Conservation (phyloP, 2,797 vertebrate species). For the Xyrichtys novacula region DNA sequence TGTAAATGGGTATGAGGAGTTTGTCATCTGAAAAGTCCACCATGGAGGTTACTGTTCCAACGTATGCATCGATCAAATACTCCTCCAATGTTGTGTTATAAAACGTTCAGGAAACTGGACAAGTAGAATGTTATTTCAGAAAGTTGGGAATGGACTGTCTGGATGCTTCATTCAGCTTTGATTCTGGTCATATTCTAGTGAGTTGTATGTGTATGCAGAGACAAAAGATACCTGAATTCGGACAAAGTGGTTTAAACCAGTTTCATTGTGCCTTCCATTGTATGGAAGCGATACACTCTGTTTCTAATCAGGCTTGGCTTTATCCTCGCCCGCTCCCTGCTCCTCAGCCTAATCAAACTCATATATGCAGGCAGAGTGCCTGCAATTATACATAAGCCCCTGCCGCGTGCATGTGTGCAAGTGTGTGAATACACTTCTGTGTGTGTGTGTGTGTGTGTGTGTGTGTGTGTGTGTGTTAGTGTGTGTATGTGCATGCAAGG, state of each 20-base stretch:
- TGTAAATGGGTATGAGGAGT: constrained; percentile 3
- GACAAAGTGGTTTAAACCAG: constrained; percentile 65
- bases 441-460: constrained; percentile 28
- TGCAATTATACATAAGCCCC: constrained; percentile 81
- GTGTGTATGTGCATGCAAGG: constrained; percentile 50
- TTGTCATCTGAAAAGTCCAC: constrained; percentile 6
- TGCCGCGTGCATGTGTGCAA: constrained; percentile 68
- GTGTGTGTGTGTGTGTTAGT: constrained; percentile 45
- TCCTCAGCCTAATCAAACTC: constrained; percentile 83
- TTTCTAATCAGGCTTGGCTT: constrained; percentile 82
- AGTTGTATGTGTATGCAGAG: constrained; percentile 20
- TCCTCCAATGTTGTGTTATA: background rate
- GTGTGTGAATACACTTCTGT: constrained; percentile 54
- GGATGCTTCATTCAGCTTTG: constrained; percentile 30
- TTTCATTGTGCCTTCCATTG: constrained; percentile 73
- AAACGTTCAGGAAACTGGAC: constrained; percentile 20
- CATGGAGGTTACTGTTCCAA: constrained; percentile 4
- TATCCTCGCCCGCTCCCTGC: constrained; percentile 77
- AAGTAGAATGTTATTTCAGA: constrained; percentile 40
- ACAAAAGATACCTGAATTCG: constrained; percentile 72
- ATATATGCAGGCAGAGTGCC: constrained; percentile 83
- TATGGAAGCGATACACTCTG: constrained; percentile 78
- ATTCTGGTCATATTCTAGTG: constrained; percentile 48
- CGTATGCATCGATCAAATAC: background rate
- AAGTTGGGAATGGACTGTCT: constrained; percentile 39